Base-by-base conservation (phyloP, 1,140 invertebrate genomes). In the Forficula auricularia region DNA sequence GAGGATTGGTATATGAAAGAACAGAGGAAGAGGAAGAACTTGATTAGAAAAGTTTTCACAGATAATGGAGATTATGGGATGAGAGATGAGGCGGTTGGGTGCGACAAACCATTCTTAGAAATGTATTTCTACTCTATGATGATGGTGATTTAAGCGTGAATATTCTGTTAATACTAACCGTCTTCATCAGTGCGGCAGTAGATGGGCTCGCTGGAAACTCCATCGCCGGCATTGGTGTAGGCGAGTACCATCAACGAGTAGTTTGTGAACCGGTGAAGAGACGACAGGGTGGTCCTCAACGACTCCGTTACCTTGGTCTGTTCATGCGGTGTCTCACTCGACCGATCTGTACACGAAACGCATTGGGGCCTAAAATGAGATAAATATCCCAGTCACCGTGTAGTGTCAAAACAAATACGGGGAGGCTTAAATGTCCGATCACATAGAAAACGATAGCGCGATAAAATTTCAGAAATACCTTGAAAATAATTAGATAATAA, bases 181-280 rank as follows among this genome's bases (percentile, higher is more conserved):
- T 69, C 67, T 53, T 72, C 63, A 20, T 62, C 55, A 1, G 71
- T 73, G 31, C 55, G 54, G 44, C 70, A 65, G 49, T 60, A 66
- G 20, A 71, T 53, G 3, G 69, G 61, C 9, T 50, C 37, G 47
- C 66, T 68, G 15, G 57, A 48, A n/a, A 64, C 60, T n/a, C 71
- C 71, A 48, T 67, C 64, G 14, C 71, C 71, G 43, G 61, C 66
- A 33, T 58, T 51, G 9, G 68, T 73, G 51, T 58, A 68, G n/a
- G 67, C 68, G 38, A 68, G 51, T 2, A 72, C 64, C 46, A 66
- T 60, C 31, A 73, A 57, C 48, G 65, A 70, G 58, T 73, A 73
- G 56, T 71, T 72, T 27, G 66, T 67, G 48, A 56, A 70, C 40
- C 64, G 65, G n/a, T 45, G 47, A 6, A 58, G 44, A 33, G 49